A percentile compares a stretch with the other conserved stretches of the same genome.
phyloP scores from a whole-genome alignment of 2,888 invertebrate species.

The Busseola fusca region DNA sequence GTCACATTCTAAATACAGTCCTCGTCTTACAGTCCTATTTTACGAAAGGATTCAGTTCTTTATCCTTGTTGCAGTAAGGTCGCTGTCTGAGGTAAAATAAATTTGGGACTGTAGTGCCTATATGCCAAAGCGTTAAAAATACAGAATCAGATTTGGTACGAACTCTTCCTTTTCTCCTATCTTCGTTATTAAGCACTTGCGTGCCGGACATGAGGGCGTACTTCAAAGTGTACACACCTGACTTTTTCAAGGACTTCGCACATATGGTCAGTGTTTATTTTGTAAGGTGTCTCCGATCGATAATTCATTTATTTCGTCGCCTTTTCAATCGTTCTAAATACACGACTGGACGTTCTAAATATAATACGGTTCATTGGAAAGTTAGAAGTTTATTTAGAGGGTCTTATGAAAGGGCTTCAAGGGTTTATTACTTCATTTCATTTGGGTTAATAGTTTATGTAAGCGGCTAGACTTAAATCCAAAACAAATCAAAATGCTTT shows the following conservation, averaged over 20 bases:
- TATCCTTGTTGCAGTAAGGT: background rate
- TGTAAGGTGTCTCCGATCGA: background rate
- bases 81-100: too few relatives aligned
- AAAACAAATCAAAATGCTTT: background rate
- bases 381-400: background rate
- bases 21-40: background rate
- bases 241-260: conserved; percentile 40
- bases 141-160: background rate
- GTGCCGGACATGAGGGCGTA: conserved; percentile 6
- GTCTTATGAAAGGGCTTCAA: background rate
- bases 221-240: conserved; percentile 10
- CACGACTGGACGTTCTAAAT: background rate
- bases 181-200: conserved; percentile 7
- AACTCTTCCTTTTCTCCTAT: background rate
- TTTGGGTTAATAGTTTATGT: background rate
- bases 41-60: too few relatives aligned
- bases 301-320: background rate
- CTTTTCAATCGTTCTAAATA: background rate
- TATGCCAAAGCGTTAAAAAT: background rate
- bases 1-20: background rate
- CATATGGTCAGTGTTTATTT: conserved; percentile 11
- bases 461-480: background rate
- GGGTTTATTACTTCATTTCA: conserved; percentile 9
- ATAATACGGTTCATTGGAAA: background rate
- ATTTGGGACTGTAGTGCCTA: background rate